Base-by-base conservation (phyloP, 2,113 vertebrate genomes). In the Stegostoma tigrinum region DNA sequence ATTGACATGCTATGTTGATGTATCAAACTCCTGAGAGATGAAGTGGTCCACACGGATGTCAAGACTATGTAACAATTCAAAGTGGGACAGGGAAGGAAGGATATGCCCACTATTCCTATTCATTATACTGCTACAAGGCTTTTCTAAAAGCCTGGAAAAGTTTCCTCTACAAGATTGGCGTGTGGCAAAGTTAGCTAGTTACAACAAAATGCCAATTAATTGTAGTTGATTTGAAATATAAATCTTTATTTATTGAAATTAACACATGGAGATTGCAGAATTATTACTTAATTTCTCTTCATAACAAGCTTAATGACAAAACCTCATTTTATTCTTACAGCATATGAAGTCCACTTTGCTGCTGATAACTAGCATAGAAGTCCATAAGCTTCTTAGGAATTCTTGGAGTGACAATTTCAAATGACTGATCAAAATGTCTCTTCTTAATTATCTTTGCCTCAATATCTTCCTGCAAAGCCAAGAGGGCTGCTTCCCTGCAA, bases 391-490 rank as follows among this genome's bases (percentile, higher is more conserved):
- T 98, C 94, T 98, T 98, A 0, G 99, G 98, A 96, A 99, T 98
- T 96, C 99, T 97, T 0, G 99, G 99, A 75, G 97, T 98, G 96
- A 99, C 98, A 0, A 97, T 78, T 27, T 86, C 95, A 97, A 99
- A 97, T 0, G 99, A 99, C 0, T 96, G 95, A 78, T 96, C 96
- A 96, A 99, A 99, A 97, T 99, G 99, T 95, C 95, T 96, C 96
- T 96, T 97, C 80, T 68, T 45, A 95, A 99, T 95, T 64, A 93
- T 96, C 90, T 96, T 96, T 42, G 99, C 98, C 83, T 97, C 96
- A 96, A 99, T 98, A 97, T 99, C 97, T 96, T 99, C 98, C 96
- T 99, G 98, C 38, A 99, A 98, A 96, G 99, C 99, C 83, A 98
- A 97, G 12, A 99, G 98, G 95, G 98, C 99, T 21, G 99, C 99